Base-by-base conservation (phyloP, 2,888 invertebrate genomes). In the Ophion slaviceki region DNA sequence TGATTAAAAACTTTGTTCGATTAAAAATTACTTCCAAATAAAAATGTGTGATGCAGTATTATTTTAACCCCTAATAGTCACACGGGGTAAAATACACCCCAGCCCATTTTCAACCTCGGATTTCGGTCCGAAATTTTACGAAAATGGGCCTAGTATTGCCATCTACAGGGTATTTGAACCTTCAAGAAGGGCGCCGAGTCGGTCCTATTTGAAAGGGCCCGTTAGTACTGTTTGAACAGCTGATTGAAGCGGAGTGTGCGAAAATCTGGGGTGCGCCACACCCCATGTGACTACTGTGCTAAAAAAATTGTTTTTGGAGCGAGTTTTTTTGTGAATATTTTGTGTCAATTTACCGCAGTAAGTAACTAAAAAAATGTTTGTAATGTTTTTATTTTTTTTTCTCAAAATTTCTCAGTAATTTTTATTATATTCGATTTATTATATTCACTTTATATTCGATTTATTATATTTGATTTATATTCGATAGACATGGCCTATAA, bases 351-450 rank as follows among this genome's bases (percentile, higher is more conserved):
- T 32, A 28, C 28, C 66, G 28, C 61, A 61, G 61, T 61, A 32
- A 66, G 66, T 66, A 24, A 32, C 66, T n/a, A 2, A 66, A 36
- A 66, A 66, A 66, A 66, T 32, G 66, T 66, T 66, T 66, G 32
- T 66, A 36, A 66, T 10, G 32, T n/a, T n/a, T n/a, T n/a, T n/a
- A n/a, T 66, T 66, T 66, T 66, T 66, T 66, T 66, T 66, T 66
- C 36, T 66, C 28, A 20, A 75, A 75, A 40, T 45, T n/a, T 61
- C 11, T 66, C 66, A 66, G n/a, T 75, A 59, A 47, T 45, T 59
- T 64, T 36, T 66, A 36, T 36, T 10, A 59, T 59, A 59, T 59
- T 20, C n/a, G 20, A 59, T 45, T 45, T 45, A 45, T 45, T 7
- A 45, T 45, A 45, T 45, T 45, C 2, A 45, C 45, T 5, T 45